Evolutionary conservation across 2,888 invertebrate genomes (phyloP).

Genomic region (Drosophila prolongata): DNA sequence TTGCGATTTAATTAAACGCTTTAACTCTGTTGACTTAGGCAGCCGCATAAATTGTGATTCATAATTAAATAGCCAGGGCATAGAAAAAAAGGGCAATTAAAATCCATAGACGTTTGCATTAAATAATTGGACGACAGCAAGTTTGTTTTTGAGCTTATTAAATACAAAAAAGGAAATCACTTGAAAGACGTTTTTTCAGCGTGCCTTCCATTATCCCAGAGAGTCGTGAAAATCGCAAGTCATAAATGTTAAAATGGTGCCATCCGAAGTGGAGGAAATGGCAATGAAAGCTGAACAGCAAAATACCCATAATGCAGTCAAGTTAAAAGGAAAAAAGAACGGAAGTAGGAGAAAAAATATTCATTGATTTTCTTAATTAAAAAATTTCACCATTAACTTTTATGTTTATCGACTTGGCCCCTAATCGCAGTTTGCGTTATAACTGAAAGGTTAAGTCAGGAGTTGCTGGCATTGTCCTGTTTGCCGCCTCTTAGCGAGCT

Average conservation of each 20-base stretch:
- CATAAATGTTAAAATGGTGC: slow-evolving; percentile 43
- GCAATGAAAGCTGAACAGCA: slow-evolving; percentile 23
- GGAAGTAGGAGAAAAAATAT: slow-evolving; percentile 55
- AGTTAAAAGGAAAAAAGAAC: neutral
- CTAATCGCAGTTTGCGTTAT: slow-evolving; percentile 53
- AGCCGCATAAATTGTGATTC: slow-evolving; percentile 70
- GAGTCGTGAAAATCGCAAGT: slow-evolving; percentile 36
- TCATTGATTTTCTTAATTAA: slow-evolving; percentile 78
- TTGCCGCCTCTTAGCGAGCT: slow-evolving; percentile 39
- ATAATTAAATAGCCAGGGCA: slow-evolving; percentile 63
- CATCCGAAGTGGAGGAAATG: slow-evolving; percentile 27
- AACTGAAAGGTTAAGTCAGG: slow-evolving; percentile 58
- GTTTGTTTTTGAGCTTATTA: slow-evolving; percentile 42
- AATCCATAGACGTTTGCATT: slow-evolving; percentile 69
- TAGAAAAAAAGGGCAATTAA: slow-evolving; percentile 60
- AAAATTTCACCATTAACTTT: slow-evolving; percentile 73
- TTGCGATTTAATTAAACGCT: slow-evolving; percentile 70
- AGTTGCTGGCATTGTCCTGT: slow-evolving; percentile 31
- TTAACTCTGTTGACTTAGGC: slow-evolving; percentile 76
- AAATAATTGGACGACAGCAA: slow-evolving; percentile 64
- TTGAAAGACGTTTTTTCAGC: slow-evolving; percentile 9
- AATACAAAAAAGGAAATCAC: slow-evolving; percentile 28
- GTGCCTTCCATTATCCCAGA: slow-evolving; percentile 3
- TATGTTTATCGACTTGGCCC: slow-evolving; percentile 69
- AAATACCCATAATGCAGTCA: slow-evolving; percentile 44